Evolutionary conservation across 1,140 invertebrate species (phyloP).

Genomic region (Acromyrmex heyeri): DNA sequence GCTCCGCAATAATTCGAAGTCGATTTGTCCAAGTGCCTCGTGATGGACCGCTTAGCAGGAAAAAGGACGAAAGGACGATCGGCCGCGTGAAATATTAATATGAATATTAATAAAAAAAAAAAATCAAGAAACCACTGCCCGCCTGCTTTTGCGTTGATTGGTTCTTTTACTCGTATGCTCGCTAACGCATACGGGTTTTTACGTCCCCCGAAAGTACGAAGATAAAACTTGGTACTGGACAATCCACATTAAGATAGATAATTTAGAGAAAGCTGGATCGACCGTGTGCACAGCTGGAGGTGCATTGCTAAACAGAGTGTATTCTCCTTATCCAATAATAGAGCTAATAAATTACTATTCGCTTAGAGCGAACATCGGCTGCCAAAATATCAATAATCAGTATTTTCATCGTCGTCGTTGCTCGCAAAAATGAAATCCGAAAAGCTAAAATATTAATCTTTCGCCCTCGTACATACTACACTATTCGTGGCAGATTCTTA

Average conservation of each 20-base stretch:
- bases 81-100: conserved; percentile 6
- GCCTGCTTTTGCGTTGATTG: conserved; percentile 18
- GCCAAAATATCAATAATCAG: conserved; percentile 75
- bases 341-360: conserved; percentile 59
- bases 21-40: conserved; percentile 68
- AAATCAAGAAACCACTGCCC: conserved; percentile 69
- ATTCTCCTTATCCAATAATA: conserved; percentile 33
- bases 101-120: conserved; percentile 19
- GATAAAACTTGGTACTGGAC: conserved; percentile 44
- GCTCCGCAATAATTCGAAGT: conserved; percentile 12
- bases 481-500: conserved; percentile 48
- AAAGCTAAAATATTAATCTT: conserved; percentile 41
- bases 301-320: conserved; percentile 26
- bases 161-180: conserved; percentile 13
- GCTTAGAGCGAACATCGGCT: conserved; percentile 68
- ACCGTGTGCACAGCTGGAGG: conserved; percentile 1
- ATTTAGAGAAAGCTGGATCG: conserved; percentile 7
- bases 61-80: conserved; percentile 29
- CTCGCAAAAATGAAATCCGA: conserved; percentile 33
- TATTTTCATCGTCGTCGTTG: conserved; percentile 62
- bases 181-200: conserved; percentile 1
- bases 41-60: conserved; percentile 33
- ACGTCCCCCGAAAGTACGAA: conserved; percentile 25
- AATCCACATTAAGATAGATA: background rate
- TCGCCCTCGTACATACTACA: conserved; percentile 60